Percentiles rank a stretch among this genome's conserved stretches.
Evolutionary conservation across 2,888 invertebrate genomes (phyloP).

Genomic region (Galerucella nymphaeae): DNA sequence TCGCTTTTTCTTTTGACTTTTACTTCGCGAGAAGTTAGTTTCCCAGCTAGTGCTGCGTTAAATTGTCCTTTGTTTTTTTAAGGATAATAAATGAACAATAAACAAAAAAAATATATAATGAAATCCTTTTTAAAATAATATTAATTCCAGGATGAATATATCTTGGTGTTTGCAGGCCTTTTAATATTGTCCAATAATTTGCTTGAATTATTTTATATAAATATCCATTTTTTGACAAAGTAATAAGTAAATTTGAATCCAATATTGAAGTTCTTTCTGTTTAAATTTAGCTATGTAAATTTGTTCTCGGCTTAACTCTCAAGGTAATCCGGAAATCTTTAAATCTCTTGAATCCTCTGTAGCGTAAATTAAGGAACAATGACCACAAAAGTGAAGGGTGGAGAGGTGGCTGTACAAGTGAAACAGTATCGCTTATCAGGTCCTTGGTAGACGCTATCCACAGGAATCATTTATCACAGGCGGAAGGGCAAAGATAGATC

Average conservation of each 20-base stretch:
- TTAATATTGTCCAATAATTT: too few relatives aligned
- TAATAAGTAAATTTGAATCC: too few relatives aligned
- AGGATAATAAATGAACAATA: not conserved
- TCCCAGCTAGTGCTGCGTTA: not conserved
- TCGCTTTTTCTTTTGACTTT: slow-evolving; percentile 22
- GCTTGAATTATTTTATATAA: too few relatives aligned
- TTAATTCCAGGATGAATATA: too few relatives aligned
- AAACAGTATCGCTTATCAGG: slow-evolving; percentile 44
- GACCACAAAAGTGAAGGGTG: slow-evolving; percentile 17
- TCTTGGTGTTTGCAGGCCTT: too few relatives aligned
- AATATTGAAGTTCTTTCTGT: not conserved
- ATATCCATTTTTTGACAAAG: too few relatives aligned
- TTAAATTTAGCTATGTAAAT: not conserved
- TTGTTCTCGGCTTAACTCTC: slow-evolving; percentile 4
- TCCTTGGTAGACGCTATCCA: slow-evolving; percentile 48
- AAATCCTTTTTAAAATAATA: too few relatives aligned
- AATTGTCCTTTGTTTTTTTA: not conserved
- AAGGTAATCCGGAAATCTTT: slow-evolving; percentile 5
- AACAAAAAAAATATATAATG: too few relatives aligned
- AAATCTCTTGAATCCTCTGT: slow-evolving; percentile 24
- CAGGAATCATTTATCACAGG: slow-evolving; percentile 60
- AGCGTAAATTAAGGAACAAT: slow-evolving; percentile 17
- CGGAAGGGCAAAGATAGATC: slow-evolving; percentile 58
- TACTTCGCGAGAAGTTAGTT: not conserved
- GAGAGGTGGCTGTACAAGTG: slow-evolving; percentile 24